Evolutionary conservation across 2,888 invertebrate species (phyloP).

Genomic region (Yponomeuta plumbellus): DNA sequence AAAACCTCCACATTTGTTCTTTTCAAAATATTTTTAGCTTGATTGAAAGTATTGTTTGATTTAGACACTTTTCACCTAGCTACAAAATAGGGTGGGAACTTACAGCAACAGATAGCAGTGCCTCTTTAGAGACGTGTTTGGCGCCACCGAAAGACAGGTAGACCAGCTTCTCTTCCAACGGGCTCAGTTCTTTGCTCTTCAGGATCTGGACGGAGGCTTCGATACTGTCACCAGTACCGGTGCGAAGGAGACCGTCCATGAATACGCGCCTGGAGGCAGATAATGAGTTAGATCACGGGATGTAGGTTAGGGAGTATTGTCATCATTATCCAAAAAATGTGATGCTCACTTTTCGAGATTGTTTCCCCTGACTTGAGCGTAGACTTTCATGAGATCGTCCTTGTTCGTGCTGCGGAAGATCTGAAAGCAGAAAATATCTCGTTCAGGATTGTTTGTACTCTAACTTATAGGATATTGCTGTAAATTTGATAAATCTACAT

Average conservation of each 20-base stretch:
- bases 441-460: neutral
- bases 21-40: no score
- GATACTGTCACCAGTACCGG: conserved; percentile 86
- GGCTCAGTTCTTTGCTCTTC: conserved; percentile 77
- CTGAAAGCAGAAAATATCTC: conserved; percentile 50
- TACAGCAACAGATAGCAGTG: conserved; percentile 78
- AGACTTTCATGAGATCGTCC: conserved; percentile 82
- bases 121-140: conserved; percentile 79
- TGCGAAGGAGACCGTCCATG: conserved; percentile 87
- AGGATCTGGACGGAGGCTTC: conserved; percentile 82
- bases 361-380: conserved; percentile 78
- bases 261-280: conserved; percentile 79
- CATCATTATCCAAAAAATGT: neutral
- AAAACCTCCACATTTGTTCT: no score
- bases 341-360: conserved; percentile 73
- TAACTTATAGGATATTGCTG: neutral
- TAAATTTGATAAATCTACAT: no score
- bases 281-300: neutral
- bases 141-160: conserved; percentile 82
- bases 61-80: no score
- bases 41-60: no score
- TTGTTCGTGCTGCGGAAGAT: conserved; percentile 80
- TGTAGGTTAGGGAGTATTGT: neutral
- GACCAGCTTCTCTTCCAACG: conserved; percentile 77
- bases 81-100: conserved; percentile 35